Base-by-base conservation (phyloP, 1,140 invertebrate genomes). In the Cataglyphis hispanica region DNA sequence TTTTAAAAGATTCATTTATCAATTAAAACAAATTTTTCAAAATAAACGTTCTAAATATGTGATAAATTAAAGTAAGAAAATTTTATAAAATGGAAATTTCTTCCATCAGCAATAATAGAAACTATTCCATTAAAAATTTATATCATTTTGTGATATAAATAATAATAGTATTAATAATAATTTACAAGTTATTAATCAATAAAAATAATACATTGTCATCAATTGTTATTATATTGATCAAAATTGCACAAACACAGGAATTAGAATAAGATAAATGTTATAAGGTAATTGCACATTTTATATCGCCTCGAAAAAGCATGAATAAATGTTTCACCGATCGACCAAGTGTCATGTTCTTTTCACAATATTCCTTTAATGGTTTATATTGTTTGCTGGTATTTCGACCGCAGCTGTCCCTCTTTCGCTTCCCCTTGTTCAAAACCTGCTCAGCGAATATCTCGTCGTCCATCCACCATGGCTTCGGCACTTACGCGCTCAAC, bases 401-500 rank as follows among this genome's bases (percentile, higher is more conserved):
- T 75, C 80, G 19, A 0, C 53, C 43, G 25, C 34, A 25, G 22
- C 64, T 66, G 37, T 7, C 66, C 43, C 46, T 58, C 34, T 19
- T 31, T 84, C 63, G n/a, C 25, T 64, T 60, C 19, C 37, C 37
- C 60, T n/a, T 16, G 43, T 64, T 50, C 34, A 10, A 53, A 75
- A 63, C 31, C 13, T n/a, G 34, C 13, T 46, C 46, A 25, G 27
- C 25, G 31, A 80, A 74, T 83, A 83, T 72, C 67, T 70, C 64
- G 46, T 80, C 84, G 50, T 80, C 34, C 75, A 53, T 77, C 37
- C 37, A 43, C 50, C 53, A 78, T 67, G 16, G 61, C 84, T 85
- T 85, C 63, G 75, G 61, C 84, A 85, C 83, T 85, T 78, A 85
- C 53, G 46, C 46, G 75, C 63, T n/a, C 56, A 56, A 83, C 58